Evolutionary conservation across 2,113 vertebrate species (phyloP), one percentile per base, ranked within the genome.

Genomic region (Syngnathus scovelli): DNA sequence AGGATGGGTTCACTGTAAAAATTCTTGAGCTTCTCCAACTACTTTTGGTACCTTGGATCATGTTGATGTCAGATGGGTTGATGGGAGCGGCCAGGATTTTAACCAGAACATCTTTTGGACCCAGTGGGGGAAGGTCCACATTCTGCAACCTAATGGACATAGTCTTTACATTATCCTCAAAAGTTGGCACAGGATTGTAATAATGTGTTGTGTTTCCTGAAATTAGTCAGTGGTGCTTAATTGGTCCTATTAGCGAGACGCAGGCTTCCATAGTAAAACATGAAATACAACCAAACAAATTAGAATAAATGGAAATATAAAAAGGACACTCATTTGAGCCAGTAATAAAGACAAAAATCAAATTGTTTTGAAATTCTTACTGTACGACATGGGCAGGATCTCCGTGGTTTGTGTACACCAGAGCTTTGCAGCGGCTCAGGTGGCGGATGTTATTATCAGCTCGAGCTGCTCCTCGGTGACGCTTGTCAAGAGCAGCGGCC

Each of bases 61-160:
- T 95, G 78, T 99, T 99, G 78, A 99, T 94, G 80, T 99, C 96
- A 0, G 96, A 90, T 0, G 97, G 96, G 79, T 99, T 99, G 84
- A 99, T 78, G 56, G 96, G 96, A 52, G 96, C 93, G 10, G 97
- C 96, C 81, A 99, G 76, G 86, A 98, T 94, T 87, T 92, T 95
- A 83, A 98, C 80, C 0, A 82, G 85, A 75, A 96, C 90, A 33
- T 92, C 90, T 0, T 88, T 91, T 70, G 87, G 83, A 59, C 91
- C 90, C 36, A 93, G 15, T 13, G 85, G 23, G 1, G 91, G 77
- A 0, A 93, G 70, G 61, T 91, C 85, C 23, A 92, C 51, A 33
- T 89, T 85, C 82, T 95, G 92, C 66, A 96, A 84, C 76, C 97
- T 98, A 74, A 39, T 18, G 79, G 3, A 23, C 38, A 62, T 43